Percentiles rank a stretch among this genome's conserved stretches.
These are phyloP conservation scores for Eolophus roseicapilla DNA, from an alignment of 2,113 vertebrate species.

Conservation along the genomic window DNA sequence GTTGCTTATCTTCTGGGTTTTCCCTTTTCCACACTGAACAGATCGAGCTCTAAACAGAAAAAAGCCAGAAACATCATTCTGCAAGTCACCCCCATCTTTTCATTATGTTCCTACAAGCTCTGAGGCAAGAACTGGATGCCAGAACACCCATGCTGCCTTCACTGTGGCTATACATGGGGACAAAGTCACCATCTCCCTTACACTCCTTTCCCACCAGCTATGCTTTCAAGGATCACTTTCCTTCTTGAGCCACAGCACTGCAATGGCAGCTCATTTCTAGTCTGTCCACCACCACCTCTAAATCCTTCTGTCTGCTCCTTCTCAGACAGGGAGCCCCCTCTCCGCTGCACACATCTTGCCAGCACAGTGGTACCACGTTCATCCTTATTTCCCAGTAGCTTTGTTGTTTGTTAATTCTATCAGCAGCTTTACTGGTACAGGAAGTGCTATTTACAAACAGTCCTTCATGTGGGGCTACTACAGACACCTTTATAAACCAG, in stretches of 20 bases:
- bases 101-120: not conserved
- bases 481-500: not conserved
- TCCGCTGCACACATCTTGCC: too few relatives aligned
- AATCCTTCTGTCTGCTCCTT: not conserved
- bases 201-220: not conserved
- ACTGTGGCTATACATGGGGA: rapidly evolving
- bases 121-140: not conserved
- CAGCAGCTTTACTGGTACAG: not conserved
- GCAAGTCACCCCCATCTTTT: not conserved
- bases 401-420: too few relatives aligned
- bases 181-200: not conserved
- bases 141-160: not conserved
- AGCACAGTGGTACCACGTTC: rapidly evolving
- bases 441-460: not conserved
- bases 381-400: rapidly evolving
- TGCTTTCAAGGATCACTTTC: not conserved
- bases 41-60: not conserved
- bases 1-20: not conserved
- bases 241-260: not conserved
- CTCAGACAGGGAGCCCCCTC: not conserved
- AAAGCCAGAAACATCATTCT: not conserved
- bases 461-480: not conserved
- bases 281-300: not conserved
- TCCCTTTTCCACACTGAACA: not conserved
- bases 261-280: not conserved